phyloP scores from a whole-genome alignment of 2,888 invertebrate genomes.

The Gymnoscelis rufifasciata region DNA sequence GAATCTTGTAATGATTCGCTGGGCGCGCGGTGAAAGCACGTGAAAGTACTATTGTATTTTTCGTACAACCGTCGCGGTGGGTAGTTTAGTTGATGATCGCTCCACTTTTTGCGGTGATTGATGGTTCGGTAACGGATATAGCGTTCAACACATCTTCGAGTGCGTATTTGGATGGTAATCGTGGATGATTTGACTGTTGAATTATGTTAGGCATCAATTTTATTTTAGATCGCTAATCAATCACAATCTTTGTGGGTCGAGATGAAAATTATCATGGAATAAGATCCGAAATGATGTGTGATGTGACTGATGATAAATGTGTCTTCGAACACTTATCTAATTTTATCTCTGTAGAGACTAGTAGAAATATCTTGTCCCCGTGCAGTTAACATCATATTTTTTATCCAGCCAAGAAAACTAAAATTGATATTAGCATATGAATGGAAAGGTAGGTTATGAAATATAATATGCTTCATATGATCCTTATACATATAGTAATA shows the following conservation, averaged over 20 bases:
- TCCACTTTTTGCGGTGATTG: constrained; percentile 35
- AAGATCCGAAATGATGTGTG: constrained; percentile 12
- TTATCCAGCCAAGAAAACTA: too few species aligned
- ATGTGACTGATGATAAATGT: constrained; percentile 7
- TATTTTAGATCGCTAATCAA: constrained; percentile 28
- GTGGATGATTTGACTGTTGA: constrained; percentile 26
- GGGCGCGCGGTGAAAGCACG: constrained; percentile 48
- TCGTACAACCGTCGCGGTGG: constrained; percentile 31
- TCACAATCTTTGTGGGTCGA: constrained; percentile 26
- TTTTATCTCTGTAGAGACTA: too few species aligned
- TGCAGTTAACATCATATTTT: too few species aligned
- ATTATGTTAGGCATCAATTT: constrained; percentile 24
- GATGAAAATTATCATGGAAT: constrained; percentile 16
- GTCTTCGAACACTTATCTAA: constrained; percentile 1
- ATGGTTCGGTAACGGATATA: constrained; percentile 34
- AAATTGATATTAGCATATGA: too few species aligned
- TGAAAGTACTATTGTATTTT: constrained; percentile 39
- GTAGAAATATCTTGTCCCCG: too few species aligned
- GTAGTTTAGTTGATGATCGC: constrained; percentile 34
- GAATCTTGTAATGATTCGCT: constrained; percentile 37
- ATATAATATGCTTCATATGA: constrained; percentile 12
- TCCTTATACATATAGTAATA: constrained; percentile 15
- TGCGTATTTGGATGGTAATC: constrained; percentile 22
- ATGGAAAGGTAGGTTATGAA: too few species aligned
- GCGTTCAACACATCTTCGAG: constrained; percentile 23